Evolutionary conservation across 2,888 invertebrate genomes (phyloP).

Genomic region (Trilocha varians): DNA sequence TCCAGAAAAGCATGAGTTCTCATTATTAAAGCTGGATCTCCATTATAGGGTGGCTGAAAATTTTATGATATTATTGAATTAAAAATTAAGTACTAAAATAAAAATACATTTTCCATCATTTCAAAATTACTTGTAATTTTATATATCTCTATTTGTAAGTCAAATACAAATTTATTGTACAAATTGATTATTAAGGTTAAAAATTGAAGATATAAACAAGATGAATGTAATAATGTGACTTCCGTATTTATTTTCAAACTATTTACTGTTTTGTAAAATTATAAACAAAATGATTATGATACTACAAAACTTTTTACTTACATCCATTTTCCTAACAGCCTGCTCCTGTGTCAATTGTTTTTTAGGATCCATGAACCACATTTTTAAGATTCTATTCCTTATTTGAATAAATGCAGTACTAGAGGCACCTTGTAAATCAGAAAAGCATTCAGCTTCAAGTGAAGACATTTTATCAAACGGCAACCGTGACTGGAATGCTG

Average conservation of each 20-base stretch:
- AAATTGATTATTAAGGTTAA: too few species aligned
- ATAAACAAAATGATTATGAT: background rate
- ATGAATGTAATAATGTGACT: too few species aligned
- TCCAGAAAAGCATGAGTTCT: constrained; percentile 93
- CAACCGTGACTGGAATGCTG: constrained; percentile 93
- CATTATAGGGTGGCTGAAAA: constrained; percentile 89
- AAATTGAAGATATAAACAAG: too few species aligned
- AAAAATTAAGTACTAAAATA: background rate
- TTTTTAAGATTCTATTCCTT: constrained; percentile 90
- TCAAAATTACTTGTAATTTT: too few species aligned
- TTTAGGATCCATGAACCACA: constrained; percentile 97
- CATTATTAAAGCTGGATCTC: constrained; percentile 86
- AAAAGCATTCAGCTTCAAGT: constrained; percentile 93
- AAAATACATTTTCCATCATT: too few species aligned
- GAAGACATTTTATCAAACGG: constrained; percentile 96
- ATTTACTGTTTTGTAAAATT: too few species aligned
- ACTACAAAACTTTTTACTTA: constrained; percentile 11
- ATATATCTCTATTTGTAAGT: too few species aligned
- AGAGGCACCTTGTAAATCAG: constrained; percentile 89
- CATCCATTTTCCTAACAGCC: constrained; percentile 84
- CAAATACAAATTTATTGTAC: too few species aligned
- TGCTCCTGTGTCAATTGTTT: constrained; percentile 89
- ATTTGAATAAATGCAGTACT: constrained; percentile 93
- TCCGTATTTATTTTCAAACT: too few species aligned
- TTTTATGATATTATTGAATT: background rate